Evolutionary conservation across 2,888 invertebrate species (phyloP), one percentile per base, ranked within the genome.

Genomic region (Eulithis prunata): DNA sequence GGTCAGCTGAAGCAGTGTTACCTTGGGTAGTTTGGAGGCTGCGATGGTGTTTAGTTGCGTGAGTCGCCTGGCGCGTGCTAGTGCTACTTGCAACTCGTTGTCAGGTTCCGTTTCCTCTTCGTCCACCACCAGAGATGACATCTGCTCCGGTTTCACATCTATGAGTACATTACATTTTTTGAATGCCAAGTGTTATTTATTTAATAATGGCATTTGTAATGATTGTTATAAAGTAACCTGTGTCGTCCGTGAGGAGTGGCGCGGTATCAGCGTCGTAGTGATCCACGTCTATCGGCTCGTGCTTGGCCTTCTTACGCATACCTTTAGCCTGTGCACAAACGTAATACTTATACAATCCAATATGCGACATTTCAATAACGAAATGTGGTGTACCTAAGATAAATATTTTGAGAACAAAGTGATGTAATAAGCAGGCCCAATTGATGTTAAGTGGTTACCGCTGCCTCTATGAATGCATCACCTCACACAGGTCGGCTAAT

Each of bases 21-120:
- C 89, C 86, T 89, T 89, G 70, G 86, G 88, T 62, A 80, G 68
- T 11, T 63, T 67, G 62, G 3, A 5, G 1, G n/a, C 12, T 3
- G 13, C 8, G 21, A 21, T 21, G 32, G 41, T 28, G 36, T 21
- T 71, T 59, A 72, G 88, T 74, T 93, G 95, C 64, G 96, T 96
- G 21, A 96, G 85, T 11, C 95, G 94, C 5, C 96, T 92, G 2
- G 97, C 96, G 81, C 96, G 96, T 4, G 95, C 95, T 55, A 97
- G 89, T 6, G 96, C 96, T 14, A 95, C 89, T 81, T 97, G 96
- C 75, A 95, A 88, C 83, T 97, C 96, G 32, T 94, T 94, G 79
- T 97, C 96, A 45, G 96, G 95, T 73, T 96, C 95, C 73, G 95
- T 95, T 70, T 96, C 89, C 72, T 94, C 95, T 12, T 95, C 91